Evolutionary conservation across 2,113 vertebrate species (phyloP).

Genomic region (Synchiropus splendidus): DNA sequence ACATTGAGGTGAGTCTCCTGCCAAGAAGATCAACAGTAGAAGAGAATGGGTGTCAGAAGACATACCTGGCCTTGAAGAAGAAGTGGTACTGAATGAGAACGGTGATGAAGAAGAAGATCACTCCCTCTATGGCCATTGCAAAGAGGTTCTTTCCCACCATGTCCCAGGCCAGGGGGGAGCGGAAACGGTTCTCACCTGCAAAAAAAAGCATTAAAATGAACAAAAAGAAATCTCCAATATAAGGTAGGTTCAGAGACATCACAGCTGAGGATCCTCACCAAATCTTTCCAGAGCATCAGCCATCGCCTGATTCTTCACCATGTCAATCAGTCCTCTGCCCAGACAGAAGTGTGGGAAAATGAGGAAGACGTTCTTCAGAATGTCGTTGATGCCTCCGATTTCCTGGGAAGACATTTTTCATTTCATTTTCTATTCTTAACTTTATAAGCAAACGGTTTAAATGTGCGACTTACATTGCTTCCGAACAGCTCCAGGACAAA

Average conservation of each 20-base stretch:
- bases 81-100: slow-evolving; percentile 95
- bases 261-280: slow-evolving; percentile 61
- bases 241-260: too few relatives aligned
- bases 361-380: slow-evolving; percentile 94
- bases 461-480: slow-evolving; percentile 77
- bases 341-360: slow-evolving; percentile 98
- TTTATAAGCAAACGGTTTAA: too few relatives aligned
- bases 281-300: slow-evolving; percentile 93
- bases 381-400: slow-evolving; percentile 89
- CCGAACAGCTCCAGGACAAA: slow-evolving; percentile 96
- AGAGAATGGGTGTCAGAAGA: neutral
- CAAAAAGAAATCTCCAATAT: too few relatives aligned
- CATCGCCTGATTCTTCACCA: slow-evolving; percentile 99
- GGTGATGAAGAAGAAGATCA: slow-evolving; percentile 89
- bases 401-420: slow-evolving; percentile 68
- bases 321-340: slow-evolving; percentile 92
- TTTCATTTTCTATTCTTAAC: too few relatives aligned
- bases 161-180: slow-evolving; percentile 93
- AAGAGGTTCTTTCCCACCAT: slow-evolving; percentile 95
- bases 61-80: slow-evolving; percentile 87
- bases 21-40: neutral
- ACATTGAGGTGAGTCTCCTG: neutral
- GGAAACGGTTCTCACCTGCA: slow-evolving; percentile 88
- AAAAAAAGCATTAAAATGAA: slow-evolving; percentile 6
- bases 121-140: slow-evolving; percentile 92